Evolutionary conservation across 2,797 vertebrate species (phyloP).

Genomic region (Spinibarbus caldwelli): DNA sequence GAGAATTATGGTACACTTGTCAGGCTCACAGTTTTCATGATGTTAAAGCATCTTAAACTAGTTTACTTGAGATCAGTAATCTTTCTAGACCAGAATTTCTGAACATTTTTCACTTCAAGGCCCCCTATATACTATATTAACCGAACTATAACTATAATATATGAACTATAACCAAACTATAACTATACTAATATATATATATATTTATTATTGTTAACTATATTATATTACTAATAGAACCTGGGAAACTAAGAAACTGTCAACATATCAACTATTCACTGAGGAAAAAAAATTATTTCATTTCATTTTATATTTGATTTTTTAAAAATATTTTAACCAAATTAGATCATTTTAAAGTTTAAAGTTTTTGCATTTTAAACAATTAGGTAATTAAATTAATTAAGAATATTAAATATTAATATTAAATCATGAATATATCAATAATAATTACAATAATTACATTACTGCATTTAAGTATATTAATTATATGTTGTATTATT

Average conservation of each 20-base stretch:
- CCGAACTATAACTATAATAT: background rate
- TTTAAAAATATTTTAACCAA: no score
- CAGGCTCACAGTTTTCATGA: constrained; percentile 19
- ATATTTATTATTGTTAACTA: background rate
- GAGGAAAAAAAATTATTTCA: no score
- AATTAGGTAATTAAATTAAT: background rate
- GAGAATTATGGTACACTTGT: constrained; percentile 21
- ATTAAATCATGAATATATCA: background rate
- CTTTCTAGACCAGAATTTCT: background rate
- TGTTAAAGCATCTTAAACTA: background rate
- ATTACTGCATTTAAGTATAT: background rate
- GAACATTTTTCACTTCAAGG: background rate
- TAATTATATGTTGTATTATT: background rate
- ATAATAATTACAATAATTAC: background rate
- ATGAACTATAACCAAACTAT: no score
- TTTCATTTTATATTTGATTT: no score
- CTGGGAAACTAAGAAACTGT: background rate
- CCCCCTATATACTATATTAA: background rate
- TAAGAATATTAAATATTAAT: background rate
- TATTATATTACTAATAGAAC: background rate
- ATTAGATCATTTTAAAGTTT: no score
- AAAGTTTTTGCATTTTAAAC: background rate
- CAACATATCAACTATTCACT: no score
- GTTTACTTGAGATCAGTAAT: background rate
- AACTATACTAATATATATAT: background rate